Conservation (phyloP, 2,888 invertebrate genomes). For the Hesperia comma region DNA sequence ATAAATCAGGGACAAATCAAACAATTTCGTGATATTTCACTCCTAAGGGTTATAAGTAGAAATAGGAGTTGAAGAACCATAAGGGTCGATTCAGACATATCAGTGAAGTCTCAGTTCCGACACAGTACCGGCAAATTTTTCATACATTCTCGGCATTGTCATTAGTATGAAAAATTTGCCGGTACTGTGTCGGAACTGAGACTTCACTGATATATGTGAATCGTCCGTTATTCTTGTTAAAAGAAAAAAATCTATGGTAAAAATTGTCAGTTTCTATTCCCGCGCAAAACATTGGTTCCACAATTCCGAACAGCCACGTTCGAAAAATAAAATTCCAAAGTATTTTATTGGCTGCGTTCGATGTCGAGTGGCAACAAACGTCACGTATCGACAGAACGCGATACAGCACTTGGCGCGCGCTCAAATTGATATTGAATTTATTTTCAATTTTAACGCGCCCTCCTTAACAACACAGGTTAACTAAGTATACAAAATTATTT, state of each 20-base stretch:
- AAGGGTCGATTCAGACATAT: too few species aligned
- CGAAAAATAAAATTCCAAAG: conserved; percentile 30
- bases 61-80: too few species aligned
- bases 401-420: conserved; percentile 79
- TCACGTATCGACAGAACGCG: conserved; percentile 74
- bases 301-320: conserved; percentile 8
- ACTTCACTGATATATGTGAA: too few species aligned
- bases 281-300: conserved; percentile 27
- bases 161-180: too few species aligned
- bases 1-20: too few species aligned
- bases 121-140: too few species aligned
- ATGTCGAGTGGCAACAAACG: conserved; percentile 74
- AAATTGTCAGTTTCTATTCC: background rate
- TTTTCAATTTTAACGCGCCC: conserved; percentile 84
- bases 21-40: too few species aligned
- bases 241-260: conserved; percentile 7
- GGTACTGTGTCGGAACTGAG: too few species aligned
- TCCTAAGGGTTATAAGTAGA: too few species aligned
- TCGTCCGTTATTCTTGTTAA: too few species aligned
- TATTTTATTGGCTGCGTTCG: conserved; percentile 47
- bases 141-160: too few species aligned
- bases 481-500: conserved; percentile 38
- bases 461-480: conserved; percentile 70
- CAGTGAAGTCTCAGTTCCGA: too few species aligned
- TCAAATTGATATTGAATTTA: conserved; percentile 85